phyloP scores from a whole-genome alignment of 2,888 invertebrate genomes.

The Caenorhabditis auriculariae region DNA sequence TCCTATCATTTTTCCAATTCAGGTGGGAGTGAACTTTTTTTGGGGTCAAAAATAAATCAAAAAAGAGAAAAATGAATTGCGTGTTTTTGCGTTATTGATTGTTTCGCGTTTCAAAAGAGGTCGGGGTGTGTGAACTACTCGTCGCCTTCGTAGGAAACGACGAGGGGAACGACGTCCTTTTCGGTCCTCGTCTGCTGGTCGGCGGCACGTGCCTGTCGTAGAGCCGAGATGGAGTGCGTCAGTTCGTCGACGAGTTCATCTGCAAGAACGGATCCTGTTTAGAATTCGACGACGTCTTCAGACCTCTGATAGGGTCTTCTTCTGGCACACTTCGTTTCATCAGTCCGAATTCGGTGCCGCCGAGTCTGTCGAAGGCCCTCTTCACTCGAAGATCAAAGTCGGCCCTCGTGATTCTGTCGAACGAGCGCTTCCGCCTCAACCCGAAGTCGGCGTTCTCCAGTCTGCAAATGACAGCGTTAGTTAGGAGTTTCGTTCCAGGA shows the following conservation, averaged over 20 bases:
- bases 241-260: constrained; percentile 29
- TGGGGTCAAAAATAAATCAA: too few relatives aligned
- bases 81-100: too few relatives aligned
- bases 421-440: constrained; percentile 11
- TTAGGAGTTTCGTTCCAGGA: too few relatives aligned
- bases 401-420: constrained; percentile 8
- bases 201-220: constrained; percentile 17
- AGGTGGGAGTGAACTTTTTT: too few relatives aligned
- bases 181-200: constrained; percentile 6
- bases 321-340: constrained; percentile 17
- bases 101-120: too few relatives aligned
- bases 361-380: constrained; percentile 36
- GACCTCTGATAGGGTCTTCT: not conserved
- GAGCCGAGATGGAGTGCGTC: constrained; percentile 29
- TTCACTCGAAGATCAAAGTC: constrained; percentile 31
- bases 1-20: too few relatives aligned
- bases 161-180: too few relatives aligned
- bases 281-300: not conserved
- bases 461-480: constrained; percentile 4
- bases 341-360: constrained; percentile 35
- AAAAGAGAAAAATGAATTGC: too few relatives aligned
- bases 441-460: constrained; percentile 33
- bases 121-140: too few relatives aligned
- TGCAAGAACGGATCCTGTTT: too few relatives aligned
- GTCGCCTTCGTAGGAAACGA: too few relatives aligned